Percentiles rank a stretch among this genome's conserved stretches.
Evolutionary conservation across 2,888 invertebrate species (phyloP).

Genomic region (Cremastinae sp.): DNA sequence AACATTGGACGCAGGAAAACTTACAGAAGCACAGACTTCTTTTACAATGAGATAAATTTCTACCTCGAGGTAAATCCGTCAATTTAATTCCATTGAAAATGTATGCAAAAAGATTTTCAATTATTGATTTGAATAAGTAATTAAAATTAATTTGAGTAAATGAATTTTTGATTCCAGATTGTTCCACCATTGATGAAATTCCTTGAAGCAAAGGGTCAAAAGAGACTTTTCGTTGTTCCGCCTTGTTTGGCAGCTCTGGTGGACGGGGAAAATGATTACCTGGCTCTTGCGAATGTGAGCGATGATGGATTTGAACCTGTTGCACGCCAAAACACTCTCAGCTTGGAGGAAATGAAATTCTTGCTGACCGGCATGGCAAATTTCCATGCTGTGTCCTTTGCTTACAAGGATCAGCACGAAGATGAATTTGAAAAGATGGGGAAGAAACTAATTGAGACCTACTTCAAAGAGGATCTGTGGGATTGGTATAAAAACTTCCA

Average conservation of each 20-base stretch:
- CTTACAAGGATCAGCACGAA: slow-evolving; percentile 78
- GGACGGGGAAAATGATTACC: slow-evolving; percentile 80
- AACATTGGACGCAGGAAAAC: slow-evolving; percentile 84
- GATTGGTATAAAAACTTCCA: slow-evolving; percentile 74
- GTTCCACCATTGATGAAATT: slow-evolving; percentile 72
- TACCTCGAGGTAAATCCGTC: slow-evolving; percentile 80
- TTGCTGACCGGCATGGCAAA: slow-evolving; percentile 78
- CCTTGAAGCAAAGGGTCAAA: slow-evolving; percentile 66
- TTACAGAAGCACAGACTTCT: slow-evolving; percentile 85
- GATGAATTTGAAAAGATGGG: slow-evolving; percentile 73
- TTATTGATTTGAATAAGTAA: neutral
- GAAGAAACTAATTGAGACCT: slow-evolving; percentile 72
- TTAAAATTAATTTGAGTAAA: neutral
- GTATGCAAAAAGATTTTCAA: neutral
- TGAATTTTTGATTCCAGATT: slow-evolving; percentile 65
- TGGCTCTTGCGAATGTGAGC: slow-evolving; percentile 79
- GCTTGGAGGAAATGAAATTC: slow-evolving; percentile 71
- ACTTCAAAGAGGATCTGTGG: slow-evolving; percentile 69
- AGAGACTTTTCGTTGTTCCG: slow-evolving; percentile 68
- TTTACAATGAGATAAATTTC: slow-evolving; percentile 86
- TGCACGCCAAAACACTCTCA: slow-evolving; percentile 72
- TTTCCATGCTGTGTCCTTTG: slow-evolving; percentile 81
- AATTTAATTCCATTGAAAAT: neutral
- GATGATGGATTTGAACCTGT: slow-evolving; percentile 74
- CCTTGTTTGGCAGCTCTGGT: slow-evolving; percentile 74